Evolutionary conservation across 2,888 invertebrate species (phyloP).

Genomic region (Aelia acuminata): DNA sequence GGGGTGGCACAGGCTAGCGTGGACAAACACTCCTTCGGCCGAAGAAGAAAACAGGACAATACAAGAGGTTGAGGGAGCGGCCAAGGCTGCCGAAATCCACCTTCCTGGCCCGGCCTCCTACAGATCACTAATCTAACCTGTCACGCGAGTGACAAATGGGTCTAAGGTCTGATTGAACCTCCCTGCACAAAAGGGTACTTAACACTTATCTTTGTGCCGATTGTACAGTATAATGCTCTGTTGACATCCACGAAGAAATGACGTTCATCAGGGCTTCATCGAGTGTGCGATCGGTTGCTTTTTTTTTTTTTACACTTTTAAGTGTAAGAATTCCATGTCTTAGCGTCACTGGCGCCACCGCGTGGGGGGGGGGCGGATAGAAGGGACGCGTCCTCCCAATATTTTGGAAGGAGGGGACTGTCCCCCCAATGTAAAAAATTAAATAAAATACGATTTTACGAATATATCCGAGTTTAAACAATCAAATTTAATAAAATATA

Average conservation of each 20-base stretch:
- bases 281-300: too few relatives aligned
- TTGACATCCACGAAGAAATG: neutral
- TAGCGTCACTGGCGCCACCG: too few relatives aligned
- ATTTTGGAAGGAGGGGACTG: too few relatives aligned
- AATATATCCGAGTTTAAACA: too few relatives aligned
- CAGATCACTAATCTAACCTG: slow-evolving; percentile 13
- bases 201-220: neutral
- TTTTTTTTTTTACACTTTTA: too few relatives aligned
- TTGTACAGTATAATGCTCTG: neutral
- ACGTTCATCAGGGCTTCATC: neutral
- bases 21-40: neutral
- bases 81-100: slow-evolving; percentile 43
- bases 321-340: too few relatives aligned
- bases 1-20: neutral
- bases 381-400: too few relatives aligned
- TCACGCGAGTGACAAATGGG: neutral
- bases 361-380: too few relatives aligned
- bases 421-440: too few relatives aligned
- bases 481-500: too few relatives aligned
- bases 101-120: slow-evolving; percentile 36
- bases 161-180: neutral
- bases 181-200: neutral
- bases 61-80: slow-evolving; percentile 22
- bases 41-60: slow-evolving; percentile 46
- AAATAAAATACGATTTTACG: too few relatives aligned